Percentiles rank a stretch among this genome's conserved stretches.
Evolutionary conservation across 1,140 invertebrate species (phyloP).

Genomic region (Diabrotica undecimpunctata): DNA sequence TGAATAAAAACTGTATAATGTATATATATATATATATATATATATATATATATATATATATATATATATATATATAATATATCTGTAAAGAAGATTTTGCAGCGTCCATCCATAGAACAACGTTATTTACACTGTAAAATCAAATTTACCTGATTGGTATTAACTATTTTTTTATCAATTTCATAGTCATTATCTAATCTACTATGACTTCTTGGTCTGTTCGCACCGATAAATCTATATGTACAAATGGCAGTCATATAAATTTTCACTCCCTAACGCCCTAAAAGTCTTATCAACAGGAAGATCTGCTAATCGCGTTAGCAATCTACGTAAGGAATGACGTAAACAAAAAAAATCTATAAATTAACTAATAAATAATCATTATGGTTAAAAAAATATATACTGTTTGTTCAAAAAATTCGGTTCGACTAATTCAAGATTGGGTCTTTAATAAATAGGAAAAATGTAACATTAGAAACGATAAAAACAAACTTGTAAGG

Average conservation of each 20-base stretch:
- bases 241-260: constrained; percentile 31
- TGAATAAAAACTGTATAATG: too few species aligned
- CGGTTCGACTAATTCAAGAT: neutral
- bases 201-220: neutral
- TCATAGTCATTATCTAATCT: too few species aligned
- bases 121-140: too few species aligned
- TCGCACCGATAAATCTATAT: constrained; percentile 20
- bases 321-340: neutral
- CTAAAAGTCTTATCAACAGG: constrained; percentile 24
- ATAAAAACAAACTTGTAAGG: too few species aligned
- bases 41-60: too few species aligned
- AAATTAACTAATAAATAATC: neutral
- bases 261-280: constrained; percentile 12
- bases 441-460: neutral
- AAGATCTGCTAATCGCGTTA: constrained; percentile 21
- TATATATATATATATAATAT: too few species aligned
- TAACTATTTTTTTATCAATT: too few species aligned
- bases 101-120: too few species aligned
- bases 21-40: too few species aligned
- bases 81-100: too few species aligned
- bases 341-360: neutral
- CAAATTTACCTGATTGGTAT: too few species aligned
- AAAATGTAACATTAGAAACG: too few species aligned
- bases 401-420: neutral
- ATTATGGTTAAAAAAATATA: neutral